These are phyloP conservation scores for human DNA, from an alignment of 2,113 vertebrate species.

Conservation along the genomic window DNA sequence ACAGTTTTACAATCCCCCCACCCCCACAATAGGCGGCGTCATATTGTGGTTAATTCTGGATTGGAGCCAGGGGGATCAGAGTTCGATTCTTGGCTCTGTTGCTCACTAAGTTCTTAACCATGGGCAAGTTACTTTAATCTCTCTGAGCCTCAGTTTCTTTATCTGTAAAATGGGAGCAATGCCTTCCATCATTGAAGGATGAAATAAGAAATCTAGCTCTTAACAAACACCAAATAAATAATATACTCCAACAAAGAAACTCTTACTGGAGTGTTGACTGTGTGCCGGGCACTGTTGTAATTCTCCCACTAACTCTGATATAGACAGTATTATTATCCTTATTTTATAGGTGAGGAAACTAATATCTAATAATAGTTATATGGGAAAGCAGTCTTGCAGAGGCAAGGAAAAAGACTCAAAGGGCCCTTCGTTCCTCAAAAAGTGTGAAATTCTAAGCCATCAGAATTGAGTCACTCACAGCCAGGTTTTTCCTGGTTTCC, in stretches of 20 bases:
- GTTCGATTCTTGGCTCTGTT: neutral
- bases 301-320: neutral
- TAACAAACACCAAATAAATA: neutral
- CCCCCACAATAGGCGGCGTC: too few relatives aligned
- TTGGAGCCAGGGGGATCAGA: neutral
- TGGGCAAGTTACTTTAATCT: neutral
- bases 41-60: neutral
- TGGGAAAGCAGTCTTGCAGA: neutral
- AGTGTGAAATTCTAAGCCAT: neutral
- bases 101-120: accelerated
- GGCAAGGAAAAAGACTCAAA: neutral
- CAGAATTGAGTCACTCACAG: neutral
- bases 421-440: neutral
- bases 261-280: accelerated
- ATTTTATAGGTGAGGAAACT: neutral
- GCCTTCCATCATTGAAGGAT: neutral
- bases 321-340: neutral
- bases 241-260: neutral
- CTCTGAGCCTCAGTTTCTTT: neutral
- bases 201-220: neutral
- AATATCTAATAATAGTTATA: accelerated
- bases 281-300: accelerated
- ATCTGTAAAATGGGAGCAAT: neutral
- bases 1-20: neutral
- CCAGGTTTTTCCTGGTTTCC: neutral